Conservation (phyloP, 2,113 vertebrate species). For the Smithornis capensis region DNA sequence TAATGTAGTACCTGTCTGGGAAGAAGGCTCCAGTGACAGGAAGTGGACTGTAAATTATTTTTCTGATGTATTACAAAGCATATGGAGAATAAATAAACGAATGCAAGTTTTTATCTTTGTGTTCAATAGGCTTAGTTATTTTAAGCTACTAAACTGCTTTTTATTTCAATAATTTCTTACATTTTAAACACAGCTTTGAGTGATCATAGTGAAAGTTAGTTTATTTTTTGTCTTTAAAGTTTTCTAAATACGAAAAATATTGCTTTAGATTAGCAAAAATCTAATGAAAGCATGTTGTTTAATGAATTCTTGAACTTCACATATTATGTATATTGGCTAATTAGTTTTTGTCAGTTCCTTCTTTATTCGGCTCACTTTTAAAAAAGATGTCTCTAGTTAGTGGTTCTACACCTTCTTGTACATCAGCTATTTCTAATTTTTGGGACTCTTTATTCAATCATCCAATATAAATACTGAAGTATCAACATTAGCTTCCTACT, state of each 20-base stretch:
- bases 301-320: neutral
- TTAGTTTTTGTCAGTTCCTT: neutral
- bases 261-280: neutral
- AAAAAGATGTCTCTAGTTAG: neutral
- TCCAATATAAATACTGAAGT: neutral
- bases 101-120: neutral
- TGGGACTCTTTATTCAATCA: neutral
- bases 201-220: accelerated
- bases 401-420: neutral
- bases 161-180: neutral
- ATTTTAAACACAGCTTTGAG: neutral
- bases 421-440: neutral
- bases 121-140: neutral
- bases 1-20: neutral
- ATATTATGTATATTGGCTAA: neutral
- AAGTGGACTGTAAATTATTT: neutral
- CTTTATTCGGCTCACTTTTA: neutral
- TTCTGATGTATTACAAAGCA: neutral
- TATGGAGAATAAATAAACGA: neutral
- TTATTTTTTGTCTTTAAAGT: neutral
- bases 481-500: neutral
- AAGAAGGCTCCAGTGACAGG: neutral
- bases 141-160: neutral
- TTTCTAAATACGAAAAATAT: neutral
- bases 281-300: neutral